Base-by-base conservation (phyloP, 2,113 vertebrate species). In the Esox niger region DNA sequence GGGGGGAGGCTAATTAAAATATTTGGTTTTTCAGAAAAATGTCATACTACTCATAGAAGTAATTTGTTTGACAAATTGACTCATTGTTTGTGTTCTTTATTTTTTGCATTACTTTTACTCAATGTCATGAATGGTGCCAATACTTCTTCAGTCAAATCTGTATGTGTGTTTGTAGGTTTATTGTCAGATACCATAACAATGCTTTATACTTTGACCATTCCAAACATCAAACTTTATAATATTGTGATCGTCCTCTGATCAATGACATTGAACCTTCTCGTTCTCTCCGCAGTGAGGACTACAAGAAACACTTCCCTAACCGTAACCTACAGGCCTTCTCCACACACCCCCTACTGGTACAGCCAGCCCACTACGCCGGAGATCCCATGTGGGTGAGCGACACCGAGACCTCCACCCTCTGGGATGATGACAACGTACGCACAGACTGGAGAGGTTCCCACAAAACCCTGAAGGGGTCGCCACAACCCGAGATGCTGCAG, bases 371-470 rank as follows among this genome's bases (percentile, higher is more conserved):
- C 80, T 98, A 97, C 0, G 94, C 95, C 0, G 97, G 96, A 7
- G 97, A 98, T 0, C 78, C 88, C 0, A 84, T 90, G 70, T 98
- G 96, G 95, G 89, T 95, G 82, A 98, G 97, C 0, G 97, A 99
- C 91, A 99, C 97, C 0, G 97, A 99, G 86, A 97, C 95, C 0
- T 99, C 97, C 25, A 98, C 96, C 0, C 90, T 95, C 78, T 98
- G 97, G 97, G 94, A 98, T 0, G 90, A 98, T 0, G 97, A 99
- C 82, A 55, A 88, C 0, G 91, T 91, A 9, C 90, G 88, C 68
- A 92, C 95, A 0, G 94, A 93, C 71, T 98, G 95, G 96, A 92
- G 89, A 1, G 95, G 96, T 35, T 97, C 96, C 0, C 93, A 93
- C 58, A 99, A 99, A 87, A 95, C 89, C 6, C 87, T 94, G 46